phyloP scores from a whole-genome alignment of 2,113 vertebrate species.

The Gasterosteus aculeatus region DNA sequence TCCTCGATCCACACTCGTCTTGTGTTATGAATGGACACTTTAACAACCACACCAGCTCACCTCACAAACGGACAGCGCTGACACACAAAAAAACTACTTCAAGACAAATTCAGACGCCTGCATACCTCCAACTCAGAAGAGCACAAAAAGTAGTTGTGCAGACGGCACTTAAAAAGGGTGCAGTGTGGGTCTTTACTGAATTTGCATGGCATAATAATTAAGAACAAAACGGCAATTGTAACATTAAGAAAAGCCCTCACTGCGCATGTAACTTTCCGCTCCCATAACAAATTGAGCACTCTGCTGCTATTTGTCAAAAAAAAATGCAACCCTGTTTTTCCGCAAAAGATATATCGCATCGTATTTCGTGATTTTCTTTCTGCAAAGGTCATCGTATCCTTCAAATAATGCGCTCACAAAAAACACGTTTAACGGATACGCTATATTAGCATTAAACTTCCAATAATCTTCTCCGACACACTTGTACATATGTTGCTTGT shows the following conservation, averaged over 20 bases:
- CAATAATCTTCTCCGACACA: background rate
- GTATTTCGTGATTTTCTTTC: background rate
- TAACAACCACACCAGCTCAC: conserved; percentile 18
- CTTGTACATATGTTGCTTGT: background rate
- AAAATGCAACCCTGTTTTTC: background rate
- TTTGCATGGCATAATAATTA: background rate
- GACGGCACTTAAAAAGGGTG: too few species aligned
- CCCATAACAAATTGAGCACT: background rate
- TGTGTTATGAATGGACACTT: conserved; percentile 18
- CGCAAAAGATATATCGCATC: background rate
- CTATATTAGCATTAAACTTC: conserved; percentile 3
- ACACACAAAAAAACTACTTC: conserved; percentile 13
- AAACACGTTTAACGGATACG: background rate
- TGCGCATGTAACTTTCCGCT: background rate
- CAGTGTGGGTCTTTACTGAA: too few species aligned
- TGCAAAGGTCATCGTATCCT: background rate
- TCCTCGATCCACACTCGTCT: conserved; percentile 11
- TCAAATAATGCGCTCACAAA: background rate
- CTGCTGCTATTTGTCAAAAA: background rate
- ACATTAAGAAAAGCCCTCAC: background rate
- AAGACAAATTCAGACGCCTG: conserved; percentile 37
- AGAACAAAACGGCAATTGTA: conserved; percentile 2
- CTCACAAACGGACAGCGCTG: conserved; percentile 10
- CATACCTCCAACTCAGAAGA: conserved; percentile 24
- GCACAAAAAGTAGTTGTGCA: conserved; percentile 2